These are phyloP conservation scores for Hydractinia symbiolongicarpus DNA, from an alignment of 30 jellyfish, hydroid and myxozoan genomes.

Conservation along the genomic window DNA sequence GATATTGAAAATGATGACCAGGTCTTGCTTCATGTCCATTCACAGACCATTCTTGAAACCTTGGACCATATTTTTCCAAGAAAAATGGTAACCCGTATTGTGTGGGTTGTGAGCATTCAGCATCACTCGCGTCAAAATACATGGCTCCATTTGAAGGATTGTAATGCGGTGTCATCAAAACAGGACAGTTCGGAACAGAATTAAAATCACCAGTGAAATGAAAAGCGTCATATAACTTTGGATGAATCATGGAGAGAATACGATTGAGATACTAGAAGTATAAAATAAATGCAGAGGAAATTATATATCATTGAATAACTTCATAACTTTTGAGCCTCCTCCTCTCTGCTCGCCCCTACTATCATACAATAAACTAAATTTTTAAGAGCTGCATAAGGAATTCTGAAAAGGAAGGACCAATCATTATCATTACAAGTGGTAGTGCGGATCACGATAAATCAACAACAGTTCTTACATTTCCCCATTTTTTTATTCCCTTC, in stretches of 20 bases:
- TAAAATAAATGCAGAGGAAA: neutral
- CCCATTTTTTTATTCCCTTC: conserved; percentile 73
- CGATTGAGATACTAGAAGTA: conserved; percentile 47
- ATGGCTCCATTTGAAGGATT: conserved; percentile 92
- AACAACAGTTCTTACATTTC: conserved; percentile 44
- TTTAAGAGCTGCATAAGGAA: neutral
- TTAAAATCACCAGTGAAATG: conserved; percentile 73
- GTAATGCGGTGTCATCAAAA: conserved; percentile 77
- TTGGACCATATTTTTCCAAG: conserved; percentile 90
- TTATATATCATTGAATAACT: neutral
- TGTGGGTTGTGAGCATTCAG: conserved; percentile 57
- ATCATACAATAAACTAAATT: neutral
- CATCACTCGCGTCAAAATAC: conserved; percentile 69
- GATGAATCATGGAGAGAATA: conserved; percentile 61
- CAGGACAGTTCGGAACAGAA: conserved; percentile 94
- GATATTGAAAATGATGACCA: conserved; percentile 82
- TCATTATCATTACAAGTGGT: too few species aligned
- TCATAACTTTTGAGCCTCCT: neutral
- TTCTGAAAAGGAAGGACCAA: neutral
- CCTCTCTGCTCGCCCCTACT: too few species aligned
- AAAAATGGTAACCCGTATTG: conserved; percentile 80
- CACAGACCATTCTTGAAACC: conserved; percentile 93
- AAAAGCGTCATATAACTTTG: conserved; percentile 43
- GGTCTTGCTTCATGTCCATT: conserved; percentile 97
- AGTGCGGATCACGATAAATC: too few species aligned